Base-by-base conservation (phyloP, 2,797 vertebrate species). In the Sardinella longiceps region DNA sequence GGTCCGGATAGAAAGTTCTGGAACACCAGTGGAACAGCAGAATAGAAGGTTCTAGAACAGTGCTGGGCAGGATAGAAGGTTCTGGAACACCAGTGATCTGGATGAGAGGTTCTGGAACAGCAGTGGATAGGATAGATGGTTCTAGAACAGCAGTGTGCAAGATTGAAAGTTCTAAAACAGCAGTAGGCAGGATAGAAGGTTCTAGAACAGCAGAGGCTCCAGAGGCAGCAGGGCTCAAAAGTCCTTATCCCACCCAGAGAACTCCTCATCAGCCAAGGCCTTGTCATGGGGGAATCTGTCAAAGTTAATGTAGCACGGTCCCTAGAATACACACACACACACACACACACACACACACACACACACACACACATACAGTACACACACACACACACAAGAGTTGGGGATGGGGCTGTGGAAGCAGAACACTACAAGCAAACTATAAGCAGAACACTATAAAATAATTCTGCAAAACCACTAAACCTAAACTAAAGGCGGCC, bases 281-380 rank as follows among this genome's bases (percentile, higher is more conserved):
- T 90, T 92, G 88, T 96, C 95, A 0, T 83, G 84, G 0, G 95
- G 94, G 86, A 95, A 95, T 20, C 92, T 90, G 88, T 95, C 95
- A 88, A 97, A 97, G 91, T 96, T 97, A 91, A 93, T 92, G 82
- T 96, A 96, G 92, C 94, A 94, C 12, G 95, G 93, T 43, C 96
- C 95, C 95, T 97, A 87, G 3, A 20, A 30, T 10, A 82, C 28
- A 33, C 60, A 81, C 48, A 58, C 23, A 28, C 56, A 58, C 51
- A 53, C 20, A 53, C 51, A 53, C 51, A 53, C 51, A 48, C 46
- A 48, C 46, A 48, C 46, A 48, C 46, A 48, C 5, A 48, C 5
- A 48, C 5, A 6, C 46, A 48, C 46, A 48, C 5, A 48, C 5
- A 45, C 45, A 48, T 7, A 6, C 48, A 50, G n/a, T n/a, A n/a